Base-by-base conservation (phyloP, 2,797 vertebrate species). In the Pseudocheirus occidentalis region DNA sequence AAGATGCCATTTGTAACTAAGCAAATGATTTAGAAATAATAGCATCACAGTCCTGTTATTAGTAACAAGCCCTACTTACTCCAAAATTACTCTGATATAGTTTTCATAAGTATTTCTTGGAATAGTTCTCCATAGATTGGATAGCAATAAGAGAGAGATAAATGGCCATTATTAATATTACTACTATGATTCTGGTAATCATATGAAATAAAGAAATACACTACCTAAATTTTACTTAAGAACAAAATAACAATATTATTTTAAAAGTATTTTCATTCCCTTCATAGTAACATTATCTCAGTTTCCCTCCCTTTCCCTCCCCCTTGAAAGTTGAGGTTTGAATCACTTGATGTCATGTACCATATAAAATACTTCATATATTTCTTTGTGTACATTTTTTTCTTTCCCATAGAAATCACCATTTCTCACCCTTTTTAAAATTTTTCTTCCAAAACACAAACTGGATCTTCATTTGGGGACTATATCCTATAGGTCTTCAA, bases 351-450 rank as follows among this genome's bases (percentile, higher is more conserved):
- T 89, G 91, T 95, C 59, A 92, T 28, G 73, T 62, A 13, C 40
- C 57, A 94, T 97, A 91, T 93, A 59, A 93, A 92, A 29, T 18
- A 92, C 59, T n/a, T 54, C 57, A 58, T 55, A 50, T 93, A 93
- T 31, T 91, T 93, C 21, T 87, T 59, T 5, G 46, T 92, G 31
- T 55, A 91, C 40, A 73, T 95, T 56, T 62, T 93, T 58, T 90
- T 94, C 87, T 81, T 95, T 95, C 92, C 62, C 90, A 40, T 31
- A 94, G 14, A 4, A 21, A 5, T 14, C 31, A 46, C 53, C 59
- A 29, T 57, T 91, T 81, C 6, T 92, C 89, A 73, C 0, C 11
- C n/a, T 24, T 12, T 90, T 40, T 90, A 89, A 54, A 57, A 4
- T 66, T 94, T 55, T 90, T 16, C 62, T 93, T 10, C 28, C 57